phyloP scores from a whole-genome alignment of 2,113 vertebrate species.

The Cottus gobio region DNA sequence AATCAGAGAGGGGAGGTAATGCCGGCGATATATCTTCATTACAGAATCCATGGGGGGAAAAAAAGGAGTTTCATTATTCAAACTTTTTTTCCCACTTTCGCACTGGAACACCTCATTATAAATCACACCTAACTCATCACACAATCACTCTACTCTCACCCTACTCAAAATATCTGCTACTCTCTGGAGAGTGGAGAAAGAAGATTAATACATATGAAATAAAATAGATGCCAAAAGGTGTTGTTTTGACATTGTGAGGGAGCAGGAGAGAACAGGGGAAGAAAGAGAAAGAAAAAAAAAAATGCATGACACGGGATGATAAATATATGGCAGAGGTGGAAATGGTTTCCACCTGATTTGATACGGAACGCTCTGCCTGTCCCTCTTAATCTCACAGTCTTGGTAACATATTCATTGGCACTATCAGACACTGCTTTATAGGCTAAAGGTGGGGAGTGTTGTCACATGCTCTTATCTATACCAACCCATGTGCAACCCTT shows the following conservation, averaged over 20 bases:
- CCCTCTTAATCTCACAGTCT: slow-evolving; percentile 74
- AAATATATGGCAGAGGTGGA: slow-evolving; percentile 77
- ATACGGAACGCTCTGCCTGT: slow-evolving; percentile 72
- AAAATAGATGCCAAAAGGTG: slow-evolving; percentile 70
- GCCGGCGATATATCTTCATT: slow-evolving; percentile 67
- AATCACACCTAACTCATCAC: slow-evolving; percentile 59
- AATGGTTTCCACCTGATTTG: slow-evolving; percentile 78
- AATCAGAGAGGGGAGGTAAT: slow-evolving; percentile 50
- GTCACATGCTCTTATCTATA: slow-evolving; percentile 55
- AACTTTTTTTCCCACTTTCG: slow-evolving; percentile 54
- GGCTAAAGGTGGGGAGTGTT: slow-evolving; percentile 52
- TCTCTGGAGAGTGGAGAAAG: slow-evolving; percentile 36
- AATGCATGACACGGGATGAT: slow-evolving; percentile 70
- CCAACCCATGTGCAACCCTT: slow-evolving; percentile 56
- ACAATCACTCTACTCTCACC: slow-evolving; percentile 50
- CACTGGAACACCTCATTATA: slow-evolving; percentile 57
- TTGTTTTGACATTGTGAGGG: slow-evolving; percentile 72
- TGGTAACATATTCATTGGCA: slow-evolving; percentile 74
- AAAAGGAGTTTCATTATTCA: slow-evolving; percentile 51
- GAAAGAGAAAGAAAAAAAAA: not conserved
- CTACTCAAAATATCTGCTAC: slow-evolving; percentile 45
- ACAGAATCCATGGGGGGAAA: slow-evolving; percentile 19
- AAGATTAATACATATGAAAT: slow-evolving; percentile 56
- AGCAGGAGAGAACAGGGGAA: slow-evolving; percentile 14
- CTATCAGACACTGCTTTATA: slow-evolving; percentile 62